Base-by-base conservation (phyloP, 1,140 invertebrate genomes). In the Drosophila athabasca region DNA sequence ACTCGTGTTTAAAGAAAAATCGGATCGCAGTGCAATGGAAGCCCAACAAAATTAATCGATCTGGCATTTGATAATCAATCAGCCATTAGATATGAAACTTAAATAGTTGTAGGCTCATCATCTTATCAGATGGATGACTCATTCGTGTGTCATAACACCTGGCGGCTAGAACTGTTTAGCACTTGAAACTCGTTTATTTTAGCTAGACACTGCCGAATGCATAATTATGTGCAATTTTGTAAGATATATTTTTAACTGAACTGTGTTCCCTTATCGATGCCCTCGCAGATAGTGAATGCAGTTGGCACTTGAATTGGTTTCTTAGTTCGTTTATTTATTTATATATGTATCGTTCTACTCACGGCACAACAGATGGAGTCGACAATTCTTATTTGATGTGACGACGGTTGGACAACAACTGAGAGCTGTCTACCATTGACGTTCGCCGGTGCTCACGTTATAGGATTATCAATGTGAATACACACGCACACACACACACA, bases 381-480 rank as follows among this genome's bases (percentile, higher is more conserved):
- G 51, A 68, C 45, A 53, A 76, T 48, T 85, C 59, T 62, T 85
- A 50, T 82, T 66, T 74, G 57, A 71, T 82, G 73, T 75, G 60
- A 74, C 69, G 77, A 68, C 78, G 79, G 74, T 87, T 76, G 74
- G 59, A 78, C 65, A 59, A 68, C 66, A 82, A 85, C 82, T 85
- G 82, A 87, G 62, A 57, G 50, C 29, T 60, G 55, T 39, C 39
- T 74, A 46, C 43, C 54, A 64, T 83, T 79, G 43, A 62, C 62
- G 78, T 61, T 62, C 49, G 31, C 64, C 54, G 64, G 65, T 46
- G 54, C 62, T 79, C 75, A 46, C 55, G 7, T 39, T 39, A 39
- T 35, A 29, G 44, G 60, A 71, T 83, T 82, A 82, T 73, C 62
- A 58, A 48, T 43, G 22, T 26, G 53, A 46, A 46, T 35, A 55